Conservation (phyloP, 2,888 invertebrate genomes). For the Chydorus sphaericus region DNA sequence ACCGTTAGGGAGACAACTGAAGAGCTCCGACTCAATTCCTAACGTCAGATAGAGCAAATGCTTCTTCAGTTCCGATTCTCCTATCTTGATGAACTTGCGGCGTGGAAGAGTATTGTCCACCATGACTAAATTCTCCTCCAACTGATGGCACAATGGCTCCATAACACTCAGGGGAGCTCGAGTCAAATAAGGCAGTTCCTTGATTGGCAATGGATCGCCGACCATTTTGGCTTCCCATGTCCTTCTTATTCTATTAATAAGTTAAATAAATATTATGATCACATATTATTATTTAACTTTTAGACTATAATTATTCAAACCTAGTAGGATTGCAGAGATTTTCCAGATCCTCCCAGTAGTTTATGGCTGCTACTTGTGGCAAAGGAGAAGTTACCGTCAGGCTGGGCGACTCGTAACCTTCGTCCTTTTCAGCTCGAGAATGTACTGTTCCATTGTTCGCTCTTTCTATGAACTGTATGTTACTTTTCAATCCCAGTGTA, state of each 20-base stretch:
- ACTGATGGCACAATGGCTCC: neutral
- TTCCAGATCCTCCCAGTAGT: neutral
- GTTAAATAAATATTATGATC: too few relatives aligned
- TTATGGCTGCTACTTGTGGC: neutral
- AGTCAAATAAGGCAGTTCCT: slow-evolving; percentile 3
- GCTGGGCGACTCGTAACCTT: slow-evolving; percentile 5
- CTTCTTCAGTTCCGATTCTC: neutral
- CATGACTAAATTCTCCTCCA: slow-evolving; percentile 3
- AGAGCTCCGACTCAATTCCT: neutral
- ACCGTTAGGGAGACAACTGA: neutral
- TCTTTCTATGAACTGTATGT: too few relatives aligned
- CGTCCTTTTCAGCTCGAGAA: neutral
- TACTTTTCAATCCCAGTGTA: neutral
- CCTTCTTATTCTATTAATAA: neutral
- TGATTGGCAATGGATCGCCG: neutral
- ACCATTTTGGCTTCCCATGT: slow-evolving; percentile 2
- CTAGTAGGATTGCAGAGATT: neutral
- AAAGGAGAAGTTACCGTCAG: neutral
- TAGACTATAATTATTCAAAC: too few relatives aligned
- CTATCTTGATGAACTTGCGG: neutral
- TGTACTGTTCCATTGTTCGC: neutral
- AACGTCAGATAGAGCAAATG: neutral
- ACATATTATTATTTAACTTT: too few relatives aligned
- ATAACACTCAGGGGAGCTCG: neutral
- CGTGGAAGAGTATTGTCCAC: neutral